Evolutionary conservation across 1,140 invertebrate species (phyloP).

Genomic region (Solen grandis): DNA sequence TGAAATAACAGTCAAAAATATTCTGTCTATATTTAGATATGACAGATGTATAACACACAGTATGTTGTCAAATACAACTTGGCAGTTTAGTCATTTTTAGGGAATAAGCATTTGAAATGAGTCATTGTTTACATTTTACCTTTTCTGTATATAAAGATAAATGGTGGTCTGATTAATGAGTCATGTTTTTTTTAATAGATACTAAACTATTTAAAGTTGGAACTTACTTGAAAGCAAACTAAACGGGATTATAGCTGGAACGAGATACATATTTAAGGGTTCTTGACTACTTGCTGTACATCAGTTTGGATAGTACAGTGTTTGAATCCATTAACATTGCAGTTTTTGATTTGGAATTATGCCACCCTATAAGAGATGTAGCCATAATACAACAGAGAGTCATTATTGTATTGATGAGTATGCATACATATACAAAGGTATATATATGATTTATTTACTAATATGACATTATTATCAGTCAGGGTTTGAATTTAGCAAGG

Average conservation of each 20-base stretch:
- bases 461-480: too few species aligned
- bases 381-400: not conserved
- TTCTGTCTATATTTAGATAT: too few species aligned
- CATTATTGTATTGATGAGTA: conserved; percentile 35
- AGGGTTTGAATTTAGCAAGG: too few species aligned
- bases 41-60: too few species aligned
- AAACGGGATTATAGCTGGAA: not conserved
- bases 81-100: conserved; percentile 21
- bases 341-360: conserved; percentile 1
- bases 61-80: too few species aligned
- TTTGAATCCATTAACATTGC: not conserved
- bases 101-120: not conserved
- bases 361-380: conserved; percentile 5
- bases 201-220: not conserved
- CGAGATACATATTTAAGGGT: not conserved
- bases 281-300: not conserved
- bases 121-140: too few species aligned
- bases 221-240: not conserved
- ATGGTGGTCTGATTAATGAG: conserved; percentile 17
- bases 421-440: conserved; percentile 25
- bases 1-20: too few species aligned
- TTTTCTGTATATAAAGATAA: too few species aligned
- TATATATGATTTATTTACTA: too few species aligned
- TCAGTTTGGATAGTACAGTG: not conserved
- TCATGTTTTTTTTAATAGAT: conserved; percentile 3